Evolutionary conservation across 1,140 invertebrate species (phyloP).

Genomic region (Heliconius nattereri): DNA sequence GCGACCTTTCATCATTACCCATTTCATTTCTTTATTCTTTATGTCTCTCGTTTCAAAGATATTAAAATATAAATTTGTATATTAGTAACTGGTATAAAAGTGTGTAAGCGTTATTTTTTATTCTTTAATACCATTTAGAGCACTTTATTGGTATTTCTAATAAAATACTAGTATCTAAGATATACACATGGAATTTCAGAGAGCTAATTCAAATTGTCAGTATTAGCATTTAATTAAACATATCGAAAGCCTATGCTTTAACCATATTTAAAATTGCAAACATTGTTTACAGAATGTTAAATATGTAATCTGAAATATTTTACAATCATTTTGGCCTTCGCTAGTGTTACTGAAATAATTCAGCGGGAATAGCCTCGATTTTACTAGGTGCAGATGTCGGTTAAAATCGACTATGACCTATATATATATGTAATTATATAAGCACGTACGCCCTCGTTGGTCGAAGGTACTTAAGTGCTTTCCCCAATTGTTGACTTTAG

Average conservation of each 20-base stretch:
- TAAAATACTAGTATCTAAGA: neutral
- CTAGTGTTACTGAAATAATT: constrained; percentile 58
- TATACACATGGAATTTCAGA: neutral
- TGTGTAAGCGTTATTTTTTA: too few relatives aligned
- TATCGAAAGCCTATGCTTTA: neutral
- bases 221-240: constrained; percentile 1
- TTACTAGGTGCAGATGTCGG: constrained; percentile 30
- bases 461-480: neutral
- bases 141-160: neutral
- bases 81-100: too few relatives aligned
- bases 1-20: too few relatives aligned
- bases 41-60: too few relatives aligned
- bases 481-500: neutral
- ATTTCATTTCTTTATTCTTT: too few relatives aligned
- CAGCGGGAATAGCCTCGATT: constrained; percentile 49
- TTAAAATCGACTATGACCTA: constrained; percentile 24
- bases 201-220: neutral
- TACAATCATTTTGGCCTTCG: constrained; percentile 51
- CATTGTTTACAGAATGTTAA: constrained; percentile 11
- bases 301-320: constrained; percentile 28
- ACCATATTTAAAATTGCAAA: constrained; percentile 1
- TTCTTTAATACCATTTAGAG: too few relatives aligned
- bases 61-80: too few relatives aligned
- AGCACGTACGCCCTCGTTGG: neutral
- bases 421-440: constrained; percentile 4